phyloP scores from a whole-genome alignment of 2,888 invertebrate species.

The Eilema griseolum region DNA sequence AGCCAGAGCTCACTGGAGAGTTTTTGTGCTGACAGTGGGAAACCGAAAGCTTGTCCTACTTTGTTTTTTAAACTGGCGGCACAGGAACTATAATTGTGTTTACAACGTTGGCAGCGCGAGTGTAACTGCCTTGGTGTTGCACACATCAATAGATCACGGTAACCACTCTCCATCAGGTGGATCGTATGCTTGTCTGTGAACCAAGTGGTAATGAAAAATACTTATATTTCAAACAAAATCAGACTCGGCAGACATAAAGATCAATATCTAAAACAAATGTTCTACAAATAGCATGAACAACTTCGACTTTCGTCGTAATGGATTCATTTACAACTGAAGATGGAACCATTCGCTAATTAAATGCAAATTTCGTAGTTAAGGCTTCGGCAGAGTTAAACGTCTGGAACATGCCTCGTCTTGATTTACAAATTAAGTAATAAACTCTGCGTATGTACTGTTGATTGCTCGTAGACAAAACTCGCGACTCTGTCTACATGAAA shows the following conservation, averaged over 20 bases:
- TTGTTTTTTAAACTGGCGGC: too few relatives aligned
- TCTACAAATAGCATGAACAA: slow-evolving; percentile 35
- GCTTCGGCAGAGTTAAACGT: slow-evolving; percentile 29
- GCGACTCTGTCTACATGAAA: too few relatives aligned
- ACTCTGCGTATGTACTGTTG: slow-evolving; percentile 4
- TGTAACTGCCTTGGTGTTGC: too few relatives aligned
- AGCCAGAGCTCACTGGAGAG: too few relatives aligned
- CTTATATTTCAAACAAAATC: background rate
- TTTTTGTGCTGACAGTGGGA: too few relatives aligned
- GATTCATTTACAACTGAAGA: slow-evolving; percentile 47
- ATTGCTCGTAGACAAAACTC: background rate
- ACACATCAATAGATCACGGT: too few relatives aligned
- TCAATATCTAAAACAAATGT: slow-evolving; percentile 38
- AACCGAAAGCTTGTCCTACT: too few relatives aligned
- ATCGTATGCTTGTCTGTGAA: too few relatives aligned
- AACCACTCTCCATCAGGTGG: too few relatives aligned
- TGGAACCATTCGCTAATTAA: slow-evolving; percentile 48
- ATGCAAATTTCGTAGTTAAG: slow-evolving; percentile 48
- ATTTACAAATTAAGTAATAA: slow-evolving; percentile 42
- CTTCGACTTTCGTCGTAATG: slow-evolving; percentile 38
- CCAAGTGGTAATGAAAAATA: too few relatives aligned
- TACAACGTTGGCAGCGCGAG: too few relatives aligned
- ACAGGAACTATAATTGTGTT: too few relatives aligned
- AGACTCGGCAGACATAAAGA: slow-evolving; percentile 19
- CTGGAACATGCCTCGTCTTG: slow-evolving; percentile 35